Percentiles rank a stretch among this genome's conserved stretches.
Evolutionary conservation across 2,888 invertebrate species (phyloP).

Genomic region (Hirtodrosophila alboralis): DNA sequence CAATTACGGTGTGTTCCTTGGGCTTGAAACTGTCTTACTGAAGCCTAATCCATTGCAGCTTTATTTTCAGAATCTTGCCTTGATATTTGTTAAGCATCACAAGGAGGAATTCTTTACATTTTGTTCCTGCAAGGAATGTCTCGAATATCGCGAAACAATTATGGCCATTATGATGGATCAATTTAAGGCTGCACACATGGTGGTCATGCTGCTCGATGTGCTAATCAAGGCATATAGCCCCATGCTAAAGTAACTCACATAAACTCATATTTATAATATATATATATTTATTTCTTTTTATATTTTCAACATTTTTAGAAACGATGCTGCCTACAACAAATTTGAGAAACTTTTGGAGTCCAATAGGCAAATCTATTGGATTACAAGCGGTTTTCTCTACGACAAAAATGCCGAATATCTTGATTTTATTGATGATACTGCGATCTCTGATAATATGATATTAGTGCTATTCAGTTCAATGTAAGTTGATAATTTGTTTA

Average conservation of each 20-base stretch:
- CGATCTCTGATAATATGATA: conserved; percentile 83
- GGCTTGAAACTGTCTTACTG: conserved; percentile 23
- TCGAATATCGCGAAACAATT: conserved; percentile 83
- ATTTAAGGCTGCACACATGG: conserved; percentile 83
- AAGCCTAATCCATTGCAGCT: conserved; percentile 71
- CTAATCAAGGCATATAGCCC: conserved; percentile 82
- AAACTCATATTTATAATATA: background rate
- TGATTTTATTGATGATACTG: conserved; percentile 82
- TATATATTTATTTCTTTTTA: background rate
- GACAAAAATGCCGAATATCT: conserved; percentile 82
- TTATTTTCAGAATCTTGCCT: conserved; percentile 79
- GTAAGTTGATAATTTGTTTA: conserved; percentile 63
- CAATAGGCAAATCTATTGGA: conserved; percentile 82
- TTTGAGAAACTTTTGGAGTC: conserved; percentile 82
- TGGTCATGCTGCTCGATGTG: conserved; percentile 81
- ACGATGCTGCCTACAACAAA: conserved; percentile 80
- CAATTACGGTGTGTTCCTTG: conserved; percentile 69
- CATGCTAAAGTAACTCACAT: conserved; percentile 79
- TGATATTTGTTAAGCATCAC: conserved; percentile 81
- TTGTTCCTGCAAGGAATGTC: conserved; percentile 83
- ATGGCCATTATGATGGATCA: conserved; percentile 83
- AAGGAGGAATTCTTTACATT: conserved; percentile 82
- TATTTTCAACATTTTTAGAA: conserved; percentile 57
- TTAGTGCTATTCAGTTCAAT: conserved; percentile 83
- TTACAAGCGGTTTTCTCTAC: conserved; percentile 82